A percentile compares a stretch with the other conserved stretches of the same genome.
Evolutionary conservation across 2,797 vertebrate species (phyloP).

Genomic region (Manis javanica): DNA sequence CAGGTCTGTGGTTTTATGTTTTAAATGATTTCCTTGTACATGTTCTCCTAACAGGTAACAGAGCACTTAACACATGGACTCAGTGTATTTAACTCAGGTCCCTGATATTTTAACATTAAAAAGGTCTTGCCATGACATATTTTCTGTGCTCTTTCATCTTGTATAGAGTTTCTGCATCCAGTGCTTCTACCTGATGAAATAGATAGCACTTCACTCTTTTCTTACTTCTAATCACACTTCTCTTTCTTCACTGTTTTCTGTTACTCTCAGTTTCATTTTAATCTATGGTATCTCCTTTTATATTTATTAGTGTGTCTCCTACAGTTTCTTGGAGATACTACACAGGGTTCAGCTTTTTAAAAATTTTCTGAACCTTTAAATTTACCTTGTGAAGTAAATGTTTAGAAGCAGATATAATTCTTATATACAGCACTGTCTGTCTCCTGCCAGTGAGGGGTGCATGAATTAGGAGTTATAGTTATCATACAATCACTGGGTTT

Average conservation of each 20-base stretch:
- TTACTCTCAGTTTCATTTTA: conserved; percentile 9
- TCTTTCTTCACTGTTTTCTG: conserved; percentile 10
- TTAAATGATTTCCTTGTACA: neutral
- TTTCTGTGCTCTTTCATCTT: neutral
- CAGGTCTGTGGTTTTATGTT: neutral
- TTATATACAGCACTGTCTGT: neutral
- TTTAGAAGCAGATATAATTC: neutral
- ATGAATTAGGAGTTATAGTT: conserved; percentile 9
- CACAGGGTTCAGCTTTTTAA: neutral
- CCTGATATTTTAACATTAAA: neutral
- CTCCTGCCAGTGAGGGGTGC: neutral
- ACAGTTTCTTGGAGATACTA: neutral
- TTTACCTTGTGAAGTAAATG: neutral
- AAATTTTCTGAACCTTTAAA: conserved; percentile 40
- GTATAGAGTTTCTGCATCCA: neutral
- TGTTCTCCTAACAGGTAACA: neutral
- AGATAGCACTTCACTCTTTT: neutral
- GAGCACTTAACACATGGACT: neutral
- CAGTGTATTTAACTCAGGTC: neutral
- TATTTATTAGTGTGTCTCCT: neutral
- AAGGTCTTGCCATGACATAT: neutral
- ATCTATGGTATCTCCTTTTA: neutral
- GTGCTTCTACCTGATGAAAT: neutral
- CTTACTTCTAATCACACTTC: neutral
- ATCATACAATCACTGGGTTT: neutral